Percentiles rank a stretch among this genome's conserved stretches.
Conservation (phyloP, 1,140 invertebrate genomes). For the Brachionus koreanus region DNA sequence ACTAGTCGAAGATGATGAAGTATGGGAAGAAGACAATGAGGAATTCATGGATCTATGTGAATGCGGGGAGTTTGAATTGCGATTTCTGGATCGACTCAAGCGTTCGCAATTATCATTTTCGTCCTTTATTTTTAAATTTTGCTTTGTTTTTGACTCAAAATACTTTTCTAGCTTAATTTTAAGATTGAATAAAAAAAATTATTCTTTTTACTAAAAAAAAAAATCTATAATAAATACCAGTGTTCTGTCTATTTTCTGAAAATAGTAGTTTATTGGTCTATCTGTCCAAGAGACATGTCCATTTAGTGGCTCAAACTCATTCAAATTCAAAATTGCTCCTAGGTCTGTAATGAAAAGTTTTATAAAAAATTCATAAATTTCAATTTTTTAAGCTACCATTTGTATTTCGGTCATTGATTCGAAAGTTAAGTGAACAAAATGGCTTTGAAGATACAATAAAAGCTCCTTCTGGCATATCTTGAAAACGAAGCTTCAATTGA, state of each 20-base stretch:
- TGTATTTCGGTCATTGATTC: slow-evolving; percentile 84
- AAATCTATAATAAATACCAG: background rate
- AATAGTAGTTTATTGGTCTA: slow-evolving; percentile 93
- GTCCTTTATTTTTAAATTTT: background rate
- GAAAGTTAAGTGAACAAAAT: slow-evolving; percentile 93
- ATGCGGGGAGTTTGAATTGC: background rate
- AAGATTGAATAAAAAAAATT: background rate
- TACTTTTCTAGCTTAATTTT: slow-evolving; percentile 30
- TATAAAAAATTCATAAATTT: background rate
- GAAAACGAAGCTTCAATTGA: slow-evolving; percentile 86
- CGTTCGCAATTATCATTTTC: background rate
- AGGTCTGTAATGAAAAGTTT: slow-evolving; percentile 68
- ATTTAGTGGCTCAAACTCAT: slow-evolving; percentile 84
- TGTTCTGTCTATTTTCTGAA: slow-evolving; percentile 80
- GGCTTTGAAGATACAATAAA: slow-evolving; percentile 96
- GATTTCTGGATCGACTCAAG: background rate
- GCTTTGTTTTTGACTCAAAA: slow-evolving; percentile 17
- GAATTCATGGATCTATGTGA: background rate
- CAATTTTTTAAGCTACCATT: slow-evolving; percentile 60
- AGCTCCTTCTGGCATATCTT: slow-evolving; percentile 78
- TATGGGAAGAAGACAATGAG: background rate
- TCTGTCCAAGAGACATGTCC: slow-evolving; percentile 97
- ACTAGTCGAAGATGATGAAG: background rate
- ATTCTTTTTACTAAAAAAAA: background rate
- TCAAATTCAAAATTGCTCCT: slow-evolving; percentile 95